Evolutionary conservation across 92 coral and sea anemone genomes (phyloP).

Genomic region (Siderastrea siderea): DNA sequence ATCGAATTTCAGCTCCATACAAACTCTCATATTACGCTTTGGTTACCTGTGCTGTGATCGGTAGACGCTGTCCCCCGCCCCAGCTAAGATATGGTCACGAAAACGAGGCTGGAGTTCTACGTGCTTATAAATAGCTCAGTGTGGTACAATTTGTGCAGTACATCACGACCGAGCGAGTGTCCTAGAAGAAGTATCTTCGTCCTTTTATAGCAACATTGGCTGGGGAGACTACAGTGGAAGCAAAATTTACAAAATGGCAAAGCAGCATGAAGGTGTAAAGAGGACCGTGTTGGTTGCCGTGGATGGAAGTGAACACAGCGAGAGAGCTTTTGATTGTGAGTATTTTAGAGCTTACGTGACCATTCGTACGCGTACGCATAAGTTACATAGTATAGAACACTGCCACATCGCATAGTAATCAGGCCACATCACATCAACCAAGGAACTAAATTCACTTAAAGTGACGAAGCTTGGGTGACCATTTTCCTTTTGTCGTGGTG

Average conservation of each 20-base stretch:
- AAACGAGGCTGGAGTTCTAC: constrained; percentile 28
- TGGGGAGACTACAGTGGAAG: not conserved
- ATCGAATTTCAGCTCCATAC: too few relatives aligned
- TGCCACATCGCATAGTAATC: too few relatives aligned
- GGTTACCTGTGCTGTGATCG: too few relatives aligned
- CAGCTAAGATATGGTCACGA: not conserved
- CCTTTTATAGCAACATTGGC: not conserved
- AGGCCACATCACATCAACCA: too few relatives aligned
- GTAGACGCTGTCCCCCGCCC: too few relatives aligned
- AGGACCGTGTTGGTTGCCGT: constrained; percentile 77
- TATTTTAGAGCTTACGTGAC: constrained; percentile 14
- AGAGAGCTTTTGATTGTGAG: constrained; percentile 91
- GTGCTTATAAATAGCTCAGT: not conserved
- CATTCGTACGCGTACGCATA: too few relatives aligned
- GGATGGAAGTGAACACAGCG: constrained; percentile 82
- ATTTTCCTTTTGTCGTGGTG: too few relatives aligned
- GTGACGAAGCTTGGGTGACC: too few relatives aligned
- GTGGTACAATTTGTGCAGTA: not conserved
- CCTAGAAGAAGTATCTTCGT: not conserved
- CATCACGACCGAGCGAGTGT: not conserved
- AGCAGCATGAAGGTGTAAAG: constrained; percentile 15
- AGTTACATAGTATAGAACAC: too few relatives aligned
- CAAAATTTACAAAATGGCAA: constrained; percentile 12
- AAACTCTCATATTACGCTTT: too few relatives aligned
- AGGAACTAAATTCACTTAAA: too few relatives aligned